phyloP scores from a whole-genome alignment of 2,888 invertebrate species.

The Athripsodes cinereus region DNA sequence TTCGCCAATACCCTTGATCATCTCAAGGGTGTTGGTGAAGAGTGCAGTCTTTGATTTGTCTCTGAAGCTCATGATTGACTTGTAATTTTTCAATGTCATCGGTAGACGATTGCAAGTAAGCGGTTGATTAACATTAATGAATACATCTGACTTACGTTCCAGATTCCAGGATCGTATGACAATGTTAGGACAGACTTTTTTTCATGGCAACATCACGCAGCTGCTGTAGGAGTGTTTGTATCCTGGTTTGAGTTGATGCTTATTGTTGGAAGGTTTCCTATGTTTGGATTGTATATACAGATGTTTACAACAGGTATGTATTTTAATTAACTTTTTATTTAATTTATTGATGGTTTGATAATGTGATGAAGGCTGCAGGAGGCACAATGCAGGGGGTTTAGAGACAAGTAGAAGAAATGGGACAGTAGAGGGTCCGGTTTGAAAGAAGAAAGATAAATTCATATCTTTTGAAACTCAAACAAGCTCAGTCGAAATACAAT shows the following conservation, averaged over 20 bases:
- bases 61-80: no score
- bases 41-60: no score
- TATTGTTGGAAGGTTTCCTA: slow-evolving; percentile 79
- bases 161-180: slow-evolving; percentile 43
- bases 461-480: no score
- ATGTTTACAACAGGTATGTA: slow-evolving; percentile 71
- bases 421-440: no score
- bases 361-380: no score
- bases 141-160: slow-evolving; percentile 27
- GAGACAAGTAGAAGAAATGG: no score
- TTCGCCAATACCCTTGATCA: no score
- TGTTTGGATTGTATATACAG: slow-evolving; percentile 79
- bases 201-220: slow-evolving; percentile 74
- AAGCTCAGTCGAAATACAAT: no score
- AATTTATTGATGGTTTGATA: not conserved
- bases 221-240: slow-evolving; percentile 71
- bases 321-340: not conserved
- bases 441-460: no score
- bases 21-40: no score
- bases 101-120: not conserved
- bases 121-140: not conserved
- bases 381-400: no score
- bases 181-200: slow-evolving; percentile 34
- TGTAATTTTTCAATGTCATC: not conserved
- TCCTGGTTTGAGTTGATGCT: slow-evolving; percentile 83